These are phyloP conservation scores for Argya squamiceps DNA, from an alignment of 2,797 vertebrate genomes.

Conservation along the genomic window DNA sequence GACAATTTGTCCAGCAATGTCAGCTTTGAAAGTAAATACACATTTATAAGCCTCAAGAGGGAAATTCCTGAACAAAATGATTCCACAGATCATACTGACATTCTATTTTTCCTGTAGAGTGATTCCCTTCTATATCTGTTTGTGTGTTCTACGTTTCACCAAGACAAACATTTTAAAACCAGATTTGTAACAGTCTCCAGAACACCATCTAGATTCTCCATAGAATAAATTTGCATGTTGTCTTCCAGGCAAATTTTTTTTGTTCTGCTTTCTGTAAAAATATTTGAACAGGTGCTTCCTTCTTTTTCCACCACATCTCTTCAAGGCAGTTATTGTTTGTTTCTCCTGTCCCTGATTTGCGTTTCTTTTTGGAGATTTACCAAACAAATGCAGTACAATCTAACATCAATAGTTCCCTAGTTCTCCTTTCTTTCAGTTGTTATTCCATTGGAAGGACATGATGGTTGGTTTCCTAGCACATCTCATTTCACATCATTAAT, in stretches of 20 bases:
- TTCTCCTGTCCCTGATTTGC: not conserved
- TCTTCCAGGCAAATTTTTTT: not conserved
- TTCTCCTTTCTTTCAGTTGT: not conserved
- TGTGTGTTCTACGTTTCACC: not conserved
- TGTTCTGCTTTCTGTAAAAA: not conserved
- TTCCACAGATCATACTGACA: not conserved
- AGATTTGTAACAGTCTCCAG: not conserved
- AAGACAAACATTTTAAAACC: not conserved
- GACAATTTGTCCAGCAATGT: not conserved
- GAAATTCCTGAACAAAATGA: not conserved
- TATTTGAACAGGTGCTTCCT: not conserved
- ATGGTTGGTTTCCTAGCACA: not conserved
- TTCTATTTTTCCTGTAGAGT: not conserved
- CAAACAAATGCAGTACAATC: not conserved
- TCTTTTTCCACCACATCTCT: not conserved
- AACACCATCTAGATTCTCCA: not conserved
- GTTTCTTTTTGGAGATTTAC: not conserved
- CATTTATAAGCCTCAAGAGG: not conserved
- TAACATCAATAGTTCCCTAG: not conserved
- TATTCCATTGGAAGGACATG: not conserved
- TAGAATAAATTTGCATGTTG: not conserved
- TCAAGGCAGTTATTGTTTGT: not conserved
- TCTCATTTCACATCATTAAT: not conserved
- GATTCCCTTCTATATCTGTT: not conserved
- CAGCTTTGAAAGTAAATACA: not conserved